Percentiles rank a stretch among this genome's conserved stretches.
phyloP scores from a whole-genome alignment of 2,113 vertebrate species.

The Albula goreensis region DNA sequence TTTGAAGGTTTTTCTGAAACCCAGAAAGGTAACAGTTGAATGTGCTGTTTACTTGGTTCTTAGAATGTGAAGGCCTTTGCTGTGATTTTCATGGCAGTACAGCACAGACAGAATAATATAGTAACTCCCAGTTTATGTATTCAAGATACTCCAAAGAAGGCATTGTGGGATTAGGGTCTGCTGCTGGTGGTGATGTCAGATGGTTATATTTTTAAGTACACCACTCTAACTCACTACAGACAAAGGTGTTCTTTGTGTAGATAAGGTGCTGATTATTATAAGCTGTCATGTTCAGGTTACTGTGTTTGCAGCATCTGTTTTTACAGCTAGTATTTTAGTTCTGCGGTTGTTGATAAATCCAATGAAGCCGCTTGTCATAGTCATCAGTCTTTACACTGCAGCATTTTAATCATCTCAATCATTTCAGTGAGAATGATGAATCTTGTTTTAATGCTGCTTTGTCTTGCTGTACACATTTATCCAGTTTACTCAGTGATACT shows the following conservation, averaged over 20 bases:
- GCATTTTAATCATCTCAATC: not conserved
- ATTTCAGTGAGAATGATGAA: not conserved
- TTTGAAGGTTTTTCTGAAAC: slow-evolving; percentile 14
- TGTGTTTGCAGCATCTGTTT: not conserved
- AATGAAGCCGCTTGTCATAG: not conserved
- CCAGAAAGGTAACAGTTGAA: not conserved
- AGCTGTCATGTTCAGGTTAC: not conserved
- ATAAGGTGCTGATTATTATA: slow-evolving; percentile 8
- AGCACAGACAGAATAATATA: not conserved
- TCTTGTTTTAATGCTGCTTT: not conserved
- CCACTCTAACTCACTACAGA: not conserved
- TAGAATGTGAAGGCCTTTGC: slow-evolving; percentile 11
- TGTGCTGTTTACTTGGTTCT: slow-evolving; percentile 22
- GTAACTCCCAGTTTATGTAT: not conserved
- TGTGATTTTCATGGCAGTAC: not conserved
- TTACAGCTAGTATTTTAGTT: not conserved
- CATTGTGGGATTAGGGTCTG: not conserved
- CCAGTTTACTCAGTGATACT: not conserved
- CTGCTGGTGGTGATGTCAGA: not conserved
- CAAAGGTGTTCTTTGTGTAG: not conserved
- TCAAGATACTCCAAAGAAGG: not conserved
- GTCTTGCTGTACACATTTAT: not conserved
- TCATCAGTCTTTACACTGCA: not conserved
- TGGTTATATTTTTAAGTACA: not conserved
- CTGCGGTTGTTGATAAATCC: not conserved